Percentiles rank a stretch among this genome's conserved stretches.
phyloP scores from a whole-genome alignment of 2,113 vertebrate genomes.

The Paralichthys olivaceus region DNA sequence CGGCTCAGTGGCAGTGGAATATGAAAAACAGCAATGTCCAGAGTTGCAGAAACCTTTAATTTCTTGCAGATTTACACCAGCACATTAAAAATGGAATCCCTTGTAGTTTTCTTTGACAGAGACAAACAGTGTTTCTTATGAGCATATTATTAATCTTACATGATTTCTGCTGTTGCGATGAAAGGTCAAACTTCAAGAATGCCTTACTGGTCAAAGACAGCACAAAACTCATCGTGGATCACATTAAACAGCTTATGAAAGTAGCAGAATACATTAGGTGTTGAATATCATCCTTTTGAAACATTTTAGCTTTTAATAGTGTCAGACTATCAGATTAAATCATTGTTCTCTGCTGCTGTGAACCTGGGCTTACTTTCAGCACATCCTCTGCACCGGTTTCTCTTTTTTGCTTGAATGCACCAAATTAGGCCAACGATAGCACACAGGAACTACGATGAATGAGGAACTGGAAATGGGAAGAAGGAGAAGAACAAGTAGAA shows the following conservation, averaged over 20 bases:
- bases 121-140: constrained; percentile 16
- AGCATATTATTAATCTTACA: not conserved
- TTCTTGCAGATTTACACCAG: not conserved
- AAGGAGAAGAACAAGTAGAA: constrained; percentile 20
- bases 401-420: constrained; percentile 35
- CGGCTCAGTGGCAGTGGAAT: not conserved
- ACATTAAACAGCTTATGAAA: not conserved
- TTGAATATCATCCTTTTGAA: not conserved
- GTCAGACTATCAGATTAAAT: not conserved
- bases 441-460: constrained; percentile 47
- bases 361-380: constrained; percentile 31
- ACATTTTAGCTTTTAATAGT: constrained; percentile 4
- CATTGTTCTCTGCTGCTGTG: not conserved
- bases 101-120: constrained; percentile 13
- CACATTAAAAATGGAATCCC: constrained; percentile 24
- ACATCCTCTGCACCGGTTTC: constrained; percentile 30
- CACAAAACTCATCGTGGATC: not conserved
- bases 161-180: not conserved
- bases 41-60: not conserved
- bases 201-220: not conserved
- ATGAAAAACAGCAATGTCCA: not conserved
- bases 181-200: constrained; percentile 1
- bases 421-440: constrained; percentile 32
- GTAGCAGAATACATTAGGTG: not conserved
- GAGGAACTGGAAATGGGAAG: constrained; percentile 69